These are phyloP conservation scores for Anser cygnoides DNA, from an alignment of 2,113 vertebrate species.

Conservation along the genomic window DNA sequence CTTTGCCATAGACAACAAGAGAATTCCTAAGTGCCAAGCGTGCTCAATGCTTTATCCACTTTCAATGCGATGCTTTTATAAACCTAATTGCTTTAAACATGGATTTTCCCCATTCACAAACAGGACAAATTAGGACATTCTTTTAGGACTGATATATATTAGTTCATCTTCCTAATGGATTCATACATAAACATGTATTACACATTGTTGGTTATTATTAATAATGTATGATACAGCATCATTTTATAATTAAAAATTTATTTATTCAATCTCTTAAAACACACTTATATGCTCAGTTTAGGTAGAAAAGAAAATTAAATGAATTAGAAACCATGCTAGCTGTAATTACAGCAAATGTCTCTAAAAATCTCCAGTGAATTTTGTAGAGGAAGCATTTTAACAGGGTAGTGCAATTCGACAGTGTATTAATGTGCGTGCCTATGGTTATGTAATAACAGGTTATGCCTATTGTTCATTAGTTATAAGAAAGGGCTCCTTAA, in stretches of 20 bases:
- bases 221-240: slow-evolving; percentile 78
- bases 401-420: slow-evolving; percentile 33
- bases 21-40: slow-evolving; percentile 49
- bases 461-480: slow-evolving; percentile 68
- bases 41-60: background rate
- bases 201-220: slow-evolving; percentile 80
- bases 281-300: slow-evolving; percentile 74
- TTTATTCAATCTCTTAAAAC: slow-evolving; percentile 79
- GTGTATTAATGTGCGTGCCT: slow-evolving; percentile 45
- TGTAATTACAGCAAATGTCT: slow-evolving; percentile 78
- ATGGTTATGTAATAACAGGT: slow-evolving; percentile 59
- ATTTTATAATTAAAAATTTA: slow-evolving; percentile 85
- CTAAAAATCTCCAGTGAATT: slow-evolving; percentile 76
- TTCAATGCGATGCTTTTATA: slow-evolving; percentile 41
- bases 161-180: slow-evolving; percentile 75
- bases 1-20: slow-evolving; percentile 15
- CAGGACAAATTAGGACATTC: slow-evolving; percentile 62
- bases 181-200: slow-evolving; percentile 77
- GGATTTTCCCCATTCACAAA: slow-evolving; percentile 61
- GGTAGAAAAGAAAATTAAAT: slow-evolving; percentile 77
- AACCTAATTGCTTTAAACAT: slow-evolving; percentile 26
- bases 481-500: slow-evolving; percentile 59
- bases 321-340: slow-evolving; percentile 75
- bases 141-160: slow-evolving; percentile 64
- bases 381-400: slow-evolving; percentile 68